Evolutionary conservation across 2,888 invertebrate genomes (phyloP).

Genomic region (Atethmia centrago): DNA sequence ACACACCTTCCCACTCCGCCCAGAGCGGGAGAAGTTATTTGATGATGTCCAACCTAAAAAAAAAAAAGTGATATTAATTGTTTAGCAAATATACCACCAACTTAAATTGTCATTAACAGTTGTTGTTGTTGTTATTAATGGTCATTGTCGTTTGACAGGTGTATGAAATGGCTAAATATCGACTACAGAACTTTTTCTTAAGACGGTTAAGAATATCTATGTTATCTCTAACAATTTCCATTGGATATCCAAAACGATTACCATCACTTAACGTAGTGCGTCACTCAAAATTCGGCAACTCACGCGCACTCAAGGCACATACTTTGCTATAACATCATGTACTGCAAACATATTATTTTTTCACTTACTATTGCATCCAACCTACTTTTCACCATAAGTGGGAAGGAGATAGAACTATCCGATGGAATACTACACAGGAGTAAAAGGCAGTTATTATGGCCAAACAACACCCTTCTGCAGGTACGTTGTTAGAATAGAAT

Average conservation of each 20-base stretch:
- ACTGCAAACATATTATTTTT: slow-evolving; percentile 40
- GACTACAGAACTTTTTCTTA: slow-evolving; percentile 9
- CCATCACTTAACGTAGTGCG: slow-evolving; percentile 41
- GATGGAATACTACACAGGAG: slow-evolving; percentile 71
- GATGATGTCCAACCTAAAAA: too few relatives aligned
- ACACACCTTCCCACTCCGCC: too few relatives aligned
- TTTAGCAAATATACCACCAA: too few relatives aligned
- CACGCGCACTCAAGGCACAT: slow-evolving; percentile 46
- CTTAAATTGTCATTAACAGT: too few relatives aligned
- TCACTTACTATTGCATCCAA: slow-evolving; percentile 38
- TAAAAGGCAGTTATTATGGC: slow-evolving; percentile 80
- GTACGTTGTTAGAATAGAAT: too few relatives aligned
- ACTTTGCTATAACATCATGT: slow-evolving; percentile 51
- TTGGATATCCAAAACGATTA: slow-evolving; percentile 31
- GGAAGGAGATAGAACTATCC: slow-evolving; percentile 65
- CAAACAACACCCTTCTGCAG: slow-evolving; percentile 81
- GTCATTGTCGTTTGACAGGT: too few relatives aligned
- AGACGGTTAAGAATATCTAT: background rate
- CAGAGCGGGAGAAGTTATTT: too few relatives aligned
- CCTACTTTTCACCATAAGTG: slow-evolving; percentile 43
- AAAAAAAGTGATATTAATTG: too few relatives aligned
- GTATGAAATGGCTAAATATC: background rate
- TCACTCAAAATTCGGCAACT: slow-evolving; percentile 19
- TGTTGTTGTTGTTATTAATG: too few relatives aligned
- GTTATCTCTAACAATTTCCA: slow-evolving; percentile 44